Base-by-base conservation (phyloP, 2,888 invertebrate genomes). In the Eupelmus urozonus region DNA sequence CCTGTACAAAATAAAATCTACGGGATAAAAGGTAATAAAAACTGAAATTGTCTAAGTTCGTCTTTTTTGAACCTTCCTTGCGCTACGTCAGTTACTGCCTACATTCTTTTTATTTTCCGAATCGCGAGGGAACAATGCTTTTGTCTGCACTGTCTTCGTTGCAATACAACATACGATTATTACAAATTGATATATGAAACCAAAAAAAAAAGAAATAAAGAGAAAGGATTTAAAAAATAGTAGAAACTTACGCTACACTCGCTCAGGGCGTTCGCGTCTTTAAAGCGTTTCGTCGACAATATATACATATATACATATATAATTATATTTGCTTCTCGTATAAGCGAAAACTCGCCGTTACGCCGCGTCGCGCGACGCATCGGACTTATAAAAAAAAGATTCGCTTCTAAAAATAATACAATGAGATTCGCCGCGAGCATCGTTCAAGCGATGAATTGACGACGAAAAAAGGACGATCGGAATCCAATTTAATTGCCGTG, bases 121-220 rank as follows among this genome's bases (percentile, higher is more conserved):
- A 76, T 59, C 76, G 83, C 83, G 82, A 83, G 82, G 81, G 74
- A 82, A 40, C 84, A 83, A 84, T 85, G 84, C 85, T 87, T 85
- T 85, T 81, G 83, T 84, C 81, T 83, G 83, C 83, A 81, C 84
- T 84, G 84, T 85, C 85, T 85, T 86, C 82, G 84, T 82, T 79
- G 72, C 71, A 74, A 63, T 80, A 80, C 53, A 25, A 59, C 18
- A 57, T 57, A 78, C 66, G 78, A 81, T 72, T 76, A 59, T 63
- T 72, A 60, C 18, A 66, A 34, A 77, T 59, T 25, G 55, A 71
- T 66, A 66, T 27, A 65, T 42, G 2, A 49, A 60, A 34, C 11
- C 62, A 59, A 72, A 34, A 45, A 62, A 59, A 76, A 29, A 25
- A 53, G 49, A 70, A 75, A 55, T 20, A n/a, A 49, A 55, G 69